Evolutionary conservation across 2,888 invertebrate species (phyloP).

Genomic region (Trichopoda pennipes): DNA sequence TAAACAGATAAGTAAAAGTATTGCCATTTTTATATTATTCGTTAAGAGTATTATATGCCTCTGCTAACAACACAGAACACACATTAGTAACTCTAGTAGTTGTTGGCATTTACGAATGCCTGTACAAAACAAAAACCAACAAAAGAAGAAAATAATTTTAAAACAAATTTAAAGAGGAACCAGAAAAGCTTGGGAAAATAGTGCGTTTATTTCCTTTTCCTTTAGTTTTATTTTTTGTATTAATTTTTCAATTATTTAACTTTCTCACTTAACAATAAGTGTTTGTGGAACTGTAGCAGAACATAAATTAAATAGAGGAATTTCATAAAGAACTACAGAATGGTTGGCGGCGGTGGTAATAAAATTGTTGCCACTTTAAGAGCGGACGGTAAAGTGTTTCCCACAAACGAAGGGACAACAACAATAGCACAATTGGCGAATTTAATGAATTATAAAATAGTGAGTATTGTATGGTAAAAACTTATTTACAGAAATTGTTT

Average conservation of each 20-base stretch:
- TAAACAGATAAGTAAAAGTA: background rate
- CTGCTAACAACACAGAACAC: background rate
- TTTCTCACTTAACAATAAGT: constrained; percentile 65
- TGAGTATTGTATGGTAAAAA: constrained; percentile 68
- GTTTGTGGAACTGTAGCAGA: constrained; percentile 45
- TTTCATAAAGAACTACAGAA: constrained; percentile 29
- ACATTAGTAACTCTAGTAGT: constrained; percentile 50
- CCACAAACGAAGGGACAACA: constrained; percentile 71
- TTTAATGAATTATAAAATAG: constrained; percentile 77
- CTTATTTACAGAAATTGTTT: background rate
- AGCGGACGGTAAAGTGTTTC: constrained; percentile 77
- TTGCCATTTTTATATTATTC: constrained; percentile 17
- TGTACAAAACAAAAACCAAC: constrained; percentile 55
- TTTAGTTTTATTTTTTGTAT: constrained; percentile 69
- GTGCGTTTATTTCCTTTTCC: constrained; percentile 72
- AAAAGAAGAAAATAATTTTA: constrained; percentile 63
- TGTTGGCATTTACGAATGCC: constrained; percentile 66
- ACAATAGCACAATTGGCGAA: constrained; percentile 72
- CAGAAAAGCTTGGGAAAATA: constrained; percentile 68
- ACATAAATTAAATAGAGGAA: background rate
- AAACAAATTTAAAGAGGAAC: constrained; percentile 67
- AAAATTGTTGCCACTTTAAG: constrained; percentile 78
- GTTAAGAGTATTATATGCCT: background rate
- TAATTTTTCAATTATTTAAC: constrained; percentile 62
- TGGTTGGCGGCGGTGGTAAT: constrained; percentile 72